phyloP scores from a whole-genome alignment of 1,140 invertebrate genomes.

The Caligus rogercresseyi region DNA sequence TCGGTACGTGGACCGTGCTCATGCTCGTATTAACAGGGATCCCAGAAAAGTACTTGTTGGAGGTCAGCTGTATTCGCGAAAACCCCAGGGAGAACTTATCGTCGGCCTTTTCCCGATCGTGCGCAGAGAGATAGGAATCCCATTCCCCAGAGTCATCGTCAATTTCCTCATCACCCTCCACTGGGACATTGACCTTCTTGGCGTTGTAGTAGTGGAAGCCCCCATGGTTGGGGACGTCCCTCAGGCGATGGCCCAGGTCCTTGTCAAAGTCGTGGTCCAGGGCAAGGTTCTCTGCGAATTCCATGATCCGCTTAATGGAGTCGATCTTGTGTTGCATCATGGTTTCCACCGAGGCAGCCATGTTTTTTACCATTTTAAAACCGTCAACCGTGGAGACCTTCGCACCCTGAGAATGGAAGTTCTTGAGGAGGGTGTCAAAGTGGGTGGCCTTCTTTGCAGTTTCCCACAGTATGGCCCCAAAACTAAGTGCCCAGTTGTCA shows the following conservation, averaged over 20 bases:
- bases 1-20: conserved; percentile 81
- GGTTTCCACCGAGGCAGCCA: conserved; percentile 65
- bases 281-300: conserved; percentile 63
- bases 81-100: background rate
- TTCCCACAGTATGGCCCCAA: conserved; percentile 70
- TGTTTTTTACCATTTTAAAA: conserved; percentile 55
- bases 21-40: conserved; percentile 58
- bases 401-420: conserved; percentile 52
- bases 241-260: conserved; percentile 35
- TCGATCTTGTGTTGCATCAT: conserved; percentile 78
- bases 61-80: conserved; percentile 32
- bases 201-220: conserved; percentile 20
- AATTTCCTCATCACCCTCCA: conserved; percentile 1
- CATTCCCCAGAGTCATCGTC: conserved; percentile 9
- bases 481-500: conserved; percentile 71
- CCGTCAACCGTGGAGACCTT: conserved; percentile 57
- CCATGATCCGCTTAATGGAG: conserved; percentile 69
- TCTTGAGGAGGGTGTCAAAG: conserved; percentile 63
- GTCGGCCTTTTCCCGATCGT: conserved; percentile 4
- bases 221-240: conserved; percentile 2
- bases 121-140: background rate
- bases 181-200: conserved; percentile 20
- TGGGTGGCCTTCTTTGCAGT: conserved; percentile 65
- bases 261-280: conserved; percentile 38
- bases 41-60: conserved; percentile 57